These are phyloP conservation scores for Macheiramphus alcinus DNA, from an alignment of 2,113 vertebrate genomes.

Conservation along the genomic window DNA sequence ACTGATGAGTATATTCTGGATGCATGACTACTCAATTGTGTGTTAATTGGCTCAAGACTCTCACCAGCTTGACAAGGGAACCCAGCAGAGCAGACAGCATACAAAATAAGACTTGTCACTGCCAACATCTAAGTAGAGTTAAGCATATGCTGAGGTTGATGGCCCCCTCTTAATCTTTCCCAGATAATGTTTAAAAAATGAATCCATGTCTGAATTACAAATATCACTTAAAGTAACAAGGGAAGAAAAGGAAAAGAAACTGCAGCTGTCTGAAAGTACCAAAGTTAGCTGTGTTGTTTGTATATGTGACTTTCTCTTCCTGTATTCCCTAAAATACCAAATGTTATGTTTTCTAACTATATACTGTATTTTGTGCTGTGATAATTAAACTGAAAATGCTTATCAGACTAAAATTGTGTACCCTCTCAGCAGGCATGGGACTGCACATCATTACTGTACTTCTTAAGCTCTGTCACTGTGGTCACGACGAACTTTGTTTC, in stretches of 20 bases:
- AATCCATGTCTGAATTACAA: neutral
- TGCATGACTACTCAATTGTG: neutral
- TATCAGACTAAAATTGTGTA: neutral
- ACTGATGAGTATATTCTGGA: neutral
- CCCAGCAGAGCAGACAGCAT: neutral
- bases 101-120: neutral
- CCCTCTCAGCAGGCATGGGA: neutral
- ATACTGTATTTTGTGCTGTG: neutral
- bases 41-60: neutral
- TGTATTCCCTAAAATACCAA: neutral
- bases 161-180: neutral
- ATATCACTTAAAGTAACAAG: neutral
- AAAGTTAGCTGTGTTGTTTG: neutral
- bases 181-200: neutral
- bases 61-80: neutral
- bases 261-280: neutral
- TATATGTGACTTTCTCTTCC: neutral
- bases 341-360: neutral
- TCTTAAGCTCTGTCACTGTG: neutral
- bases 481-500: neutral
- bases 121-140: neutral
- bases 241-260: neutral
- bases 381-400: neutral
- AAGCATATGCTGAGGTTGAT: neutral
- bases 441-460: accelerated